Conservation (phyloP, 2,888 invertebrate species). For the Volucella inflata region DNA sequence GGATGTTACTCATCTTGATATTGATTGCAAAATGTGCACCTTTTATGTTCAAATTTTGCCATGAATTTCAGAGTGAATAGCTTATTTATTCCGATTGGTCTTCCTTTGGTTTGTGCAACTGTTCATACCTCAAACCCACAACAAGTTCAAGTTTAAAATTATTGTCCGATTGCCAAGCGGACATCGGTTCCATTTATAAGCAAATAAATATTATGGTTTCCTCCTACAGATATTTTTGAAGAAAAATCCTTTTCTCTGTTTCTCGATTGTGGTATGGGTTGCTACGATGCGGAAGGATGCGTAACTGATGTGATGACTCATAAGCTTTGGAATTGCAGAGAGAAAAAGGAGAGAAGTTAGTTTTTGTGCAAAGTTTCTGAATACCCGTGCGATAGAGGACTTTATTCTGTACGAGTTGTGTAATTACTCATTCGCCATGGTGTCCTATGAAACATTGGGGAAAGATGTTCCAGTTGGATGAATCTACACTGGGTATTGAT, state of each 20-base stretch:
- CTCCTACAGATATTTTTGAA: conserved; percentile 14
- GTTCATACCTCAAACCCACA: conserved; percentile 2
- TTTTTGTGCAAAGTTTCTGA: conserved; percentile 38
- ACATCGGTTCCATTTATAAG: conserved; percentile 37
- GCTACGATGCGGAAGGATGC: conserved; percentile 52
- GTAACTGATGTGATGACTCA: conserved; percentile 55
- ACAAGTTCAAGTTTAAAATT: conserved; percentile 57
- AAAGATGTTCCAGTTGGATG: conserved; percentile 34
- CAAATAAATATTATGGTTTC: conserved; percentile 34
- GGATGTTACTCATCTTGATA: conserved; percentile 1
- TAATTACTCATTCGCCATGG: conserved; percentile 60
- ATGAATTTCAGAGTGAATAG: conserved; percentile 30
- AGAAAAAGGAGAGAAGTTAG: conserved; percentile 17
- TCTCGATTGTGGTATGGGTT: conserved; percentile 5
- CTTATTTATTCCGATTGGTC: conserved; percentile 36
- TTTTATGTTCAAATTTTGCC: not conserved
- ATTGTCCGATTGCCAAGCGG: conserved; percentile 39
- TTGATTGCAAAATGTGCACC: not conserved
- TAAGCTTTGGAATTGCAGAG: conserved; percentile 4
- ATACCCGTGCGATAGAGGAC: conserved; percentile 37
- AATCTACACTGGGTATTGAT: conserved; percentile 43
- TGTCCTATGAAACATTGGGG: conserved; percentile 27
- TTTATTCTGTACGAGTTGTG: conserved; percentile 23
- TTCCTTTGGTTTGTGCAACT: not conserved
- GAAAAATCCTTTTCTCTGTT: conserved; percentile 41